A percentile compares a stretch with the other conserved stretches of the same genome.
Evolutionary conservation across 2,797 vertebrate genomes (phyloP).

Genomic region (Anableps anableps): DNA sequence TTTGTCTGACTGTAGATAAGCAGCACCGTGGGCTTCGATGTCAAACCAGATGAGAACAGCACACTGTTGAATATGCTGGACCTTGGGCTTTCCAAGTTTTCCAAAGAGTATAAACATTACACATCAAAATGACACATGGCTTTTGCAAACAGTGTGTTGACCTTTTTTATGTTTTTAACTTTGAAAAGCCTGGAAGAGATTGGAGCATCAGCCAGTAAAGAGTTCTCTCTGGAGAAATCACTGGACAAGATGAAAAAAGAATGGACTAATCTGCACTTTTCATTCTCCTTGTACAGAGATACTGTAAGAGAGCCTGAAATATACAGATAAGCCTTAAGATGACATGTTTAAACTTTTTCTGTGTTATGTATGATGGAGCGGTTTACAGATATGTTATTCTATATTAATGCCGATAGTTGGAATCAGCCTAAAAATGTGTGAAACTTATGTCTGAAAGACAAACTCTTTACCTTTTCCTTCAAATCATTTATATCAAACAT

Average conservation of each 20-base stretch:
- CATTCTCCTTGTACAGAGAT: slow-evolving; percentile 87
- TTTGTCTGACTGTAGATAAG: slow-evolving; percentile 84
- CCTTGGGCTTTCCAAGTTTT: slow-evolving; percentile 82
- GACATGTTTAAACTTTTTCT: not conserved
- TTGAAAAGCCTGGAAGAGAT: slow-evolving; percentile 87
- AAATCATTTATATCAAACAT: too few relatives aligned
- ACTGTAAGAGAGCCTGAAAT: slow-evolving; percentile 78
- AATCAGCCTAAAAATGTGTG: too few relatives aligned
- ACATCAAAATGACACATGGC: not conserved
- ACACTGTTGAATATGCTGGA: slow-evolving; percentile 87
- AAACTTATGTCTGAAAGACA: too few relatives aligned
- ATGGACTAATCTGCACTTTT: slow-evolving; percentile 83
- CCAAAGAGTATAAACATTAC: slow-evolving; percentile 83
- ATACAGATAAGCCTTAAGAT: not conserved
- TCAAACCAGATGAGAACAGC: slow-evolving; percentile 81
- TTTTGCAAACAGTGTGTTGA: not conserved
- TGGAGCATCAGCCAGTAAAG: slow-evolving; percentile 88
- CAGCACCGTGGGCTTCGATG: slow-evolving; percentile 81
- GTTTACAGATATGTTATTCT: not conserved
- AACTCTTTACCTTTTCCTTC: too few relatives aligned
- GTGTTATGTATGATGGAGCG: not conserved
- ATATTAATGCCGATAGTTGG: not conserved
- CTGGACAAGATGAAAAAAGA: slow-evolving; percentile 91
- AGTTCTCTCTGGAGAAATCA: slow-evolving; percentile 89
- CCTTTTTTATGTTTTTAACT: slow-evolving; percentile 7